These are phyloP conservation scores for Poecilia picta DNA, from an alignment of 2,797 vertebrate genomes.

Conservation along the genomic window DNA sequence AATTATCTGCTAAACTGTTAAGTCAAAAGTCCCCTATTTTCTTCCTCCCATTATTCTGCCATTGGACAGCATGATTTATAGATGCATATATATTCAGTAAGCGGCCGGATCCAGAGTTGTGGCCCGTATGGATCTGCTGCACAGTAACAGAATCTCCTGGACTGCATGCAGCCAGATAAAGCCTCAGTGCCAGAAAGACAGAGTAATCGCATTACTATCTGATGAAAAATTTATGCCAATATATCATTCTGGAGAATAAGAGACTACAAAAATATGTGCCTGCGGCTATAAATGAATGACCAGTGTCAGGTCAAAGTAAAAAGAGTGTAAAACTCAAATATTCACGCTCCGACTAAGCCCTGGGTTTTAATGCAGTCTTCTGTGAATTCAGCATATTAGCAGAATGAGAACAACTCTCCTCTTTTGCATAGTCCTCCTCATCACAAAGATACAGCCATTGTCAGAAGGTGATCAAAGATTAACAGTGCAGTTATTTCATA, in stretches of 20 bases:
- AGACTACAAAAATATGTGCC: constrained; percentile 81
- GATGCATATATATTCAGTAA: constrained; percentile 72
- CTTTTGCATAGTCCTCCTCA: constrained; percentile 49
- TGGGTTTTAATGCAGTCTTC: constrained; percentile 62
- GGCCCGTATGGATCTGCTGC: constrained; percentile 76
- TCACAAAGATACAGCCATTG: constrained; percentile 40
- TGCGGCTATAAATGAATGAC: constrained; percentile 83
- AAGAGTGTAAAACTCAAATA: constrained; percentile 75
- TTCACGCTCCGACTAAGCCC: constrained; percentile 66
- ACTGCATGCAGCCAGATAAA: constrained; percentile 75
- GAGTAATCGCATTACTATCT: constrained; percentile 87
- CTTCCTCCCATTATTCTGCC: constrained; percentile 56
- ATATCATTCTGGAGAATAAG: constrained; percentile 84
- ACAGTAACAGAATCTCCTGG: constrained; percentile 78
- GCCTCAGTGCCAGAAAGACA: constrained; percentile 80
- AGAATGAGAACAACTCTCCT: constrained; percentile 58
- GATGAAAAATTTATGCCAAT: constrained; percentile 87
- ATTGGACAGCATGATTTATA: constrained; percentile 67
- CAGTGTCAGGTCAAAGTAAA: constrained; percentile 75
- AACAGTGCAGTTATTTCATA: constrained; percentile 14
- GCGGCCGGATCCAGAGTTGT: constrained; percentile 70
- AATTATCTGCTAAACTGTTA: constrained; percentile 42
- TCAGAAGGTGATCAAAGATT: constrained; percentile 40
- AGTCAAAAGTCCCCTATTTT: constrained; percentile 45
- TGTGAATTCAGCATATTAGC: constrained; percentile 71